Evolutionary conservation across 1,140 invertebrate genomes (phyloP).

Genomic region (Andricus grossulariae): DNA sequence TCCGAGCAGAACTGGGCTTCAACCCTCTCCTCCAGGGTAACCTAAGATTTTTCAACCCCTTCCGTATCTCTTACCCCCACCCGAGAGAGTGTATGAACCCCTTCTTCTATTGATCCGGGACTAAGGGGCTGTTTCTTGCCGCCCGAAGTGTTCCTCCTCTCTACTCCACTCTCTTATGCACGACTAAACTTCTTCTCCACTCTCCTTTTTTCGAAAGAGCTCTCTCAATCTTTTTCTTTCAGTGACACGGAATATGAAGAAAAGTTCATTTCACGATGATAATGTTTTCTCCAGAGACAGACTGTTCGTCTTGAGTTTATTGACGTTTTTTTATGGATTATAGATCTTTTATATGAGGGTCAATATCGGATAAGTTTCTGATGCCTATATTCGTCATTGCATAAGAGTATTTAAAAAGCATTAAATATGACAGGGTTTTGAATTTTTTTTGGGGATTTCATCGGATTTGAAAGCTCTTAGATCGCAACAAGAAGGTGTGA

Average conservation of each 20-base stretch:
- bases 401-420: too few relatives aligned
- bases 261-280: neutral
- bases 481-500: too few relatives aligned
- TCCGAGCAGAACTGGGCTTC: slow-evolving; percentile 51
- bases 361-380: too few relatives aligned
- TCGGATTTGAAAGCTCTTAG: too few relatives aligned
- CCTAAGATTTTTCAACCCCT: slow-evolving; percentile 73
- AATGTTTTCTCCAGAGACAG: too few relatives aligned
- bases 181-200: slow-evolving; percentile 38
- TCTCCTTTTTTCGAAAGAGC: slow-evolving; percentile 38
- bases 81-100: slow-evolving; percentile 51
- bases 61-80: slow-evolving; percentile 55
- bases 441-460: too few relatives aligned
- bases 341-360: too few relatives aligned
- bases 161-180: slow-evolving; percentile 50
- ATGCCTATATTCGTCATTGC: too few relatives aligned
- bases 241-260: neutral
- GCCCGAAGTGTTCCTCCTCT: slow-evolving; percentile 54
- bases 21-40: slow-evolving; percentile 58
- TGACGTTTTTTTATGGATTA: too few relatives aligned
- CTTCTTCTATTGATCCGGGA: slow-evolving; percentile 71
- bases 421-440: too few relatives aligned
- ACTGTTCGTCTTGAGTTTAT: too few relatives aligned
- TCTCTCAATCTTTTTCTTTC: slow-evolving; percentile 36
- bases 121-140: slow-evolving; percentile 71